These are phyloP conservation scores for Dioctria linearis DNA, from an alignment of 2,888 invertebrate genomes.

Conservation along the genomic window DNA sequence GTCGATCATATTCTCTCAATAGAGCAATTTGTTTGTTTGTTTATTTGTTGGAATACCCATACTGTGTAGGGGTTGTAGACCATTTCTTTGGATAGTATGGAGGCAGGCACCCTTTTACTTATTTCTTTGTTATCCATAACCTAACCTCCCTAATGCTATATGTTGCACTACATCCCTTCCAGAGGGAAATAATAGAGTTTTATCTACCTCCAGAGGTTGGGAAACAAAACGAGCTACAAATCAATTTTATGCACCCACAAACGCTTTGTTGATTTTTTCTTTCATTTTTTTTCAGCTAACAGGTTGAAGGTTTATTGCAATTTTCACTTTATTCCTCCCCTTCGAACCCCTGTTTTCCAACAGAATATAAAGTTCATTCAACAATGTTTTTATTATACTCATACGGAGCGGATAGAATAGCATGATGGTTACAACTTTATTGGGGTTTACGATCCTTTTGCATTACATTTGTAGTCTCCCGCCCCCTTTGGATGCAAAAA, in stretches of 20 bases:
- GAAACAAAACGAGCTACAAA: constrained; percentile 16
- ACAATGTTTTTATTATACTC: constrained; percentile 27
- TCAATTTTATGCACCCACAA: constrained; percentile 37
- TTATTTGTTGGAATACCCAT: neutral
- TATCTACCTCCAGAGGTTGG: neutral
- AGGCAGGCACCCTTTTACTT: neutral
- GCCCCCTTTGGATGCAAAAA: neutral
- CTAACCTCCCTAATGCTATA: neutral
- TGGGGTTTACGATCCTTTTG: too few species aligned
- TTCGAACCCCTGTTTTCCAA: neutral
- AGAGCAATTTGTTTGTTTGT: constrained; percentile 31
- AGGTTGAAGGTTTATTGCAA: constrained; percentile 38
- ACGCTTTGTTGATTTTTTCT: constrained; percentile 13
- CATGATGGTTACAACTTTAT: constrained; percentile 10
- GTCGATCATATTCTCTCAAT: neutral
- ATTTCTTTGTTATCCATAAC: neutral
- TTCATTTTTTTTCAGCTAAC: neutral
- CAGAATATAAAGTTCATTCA: constrained; percentile 24
- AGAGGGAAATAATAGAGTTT: neutral
- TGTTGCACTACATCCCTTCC: neutral
- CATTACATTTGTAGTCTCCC: too few species aligned
- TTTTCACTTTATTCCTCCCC: constrained; percentile 20
- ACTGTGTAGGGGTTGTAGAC: neutral
- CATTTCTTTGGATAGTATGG: neutral
- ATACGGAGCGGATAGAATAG: constrained; percentile 3